These are phyloP conservation scores for Germaria angustata DNA, from an alignment of 2,888 invertebrate species.

Conservation along the genomic window DNA sequence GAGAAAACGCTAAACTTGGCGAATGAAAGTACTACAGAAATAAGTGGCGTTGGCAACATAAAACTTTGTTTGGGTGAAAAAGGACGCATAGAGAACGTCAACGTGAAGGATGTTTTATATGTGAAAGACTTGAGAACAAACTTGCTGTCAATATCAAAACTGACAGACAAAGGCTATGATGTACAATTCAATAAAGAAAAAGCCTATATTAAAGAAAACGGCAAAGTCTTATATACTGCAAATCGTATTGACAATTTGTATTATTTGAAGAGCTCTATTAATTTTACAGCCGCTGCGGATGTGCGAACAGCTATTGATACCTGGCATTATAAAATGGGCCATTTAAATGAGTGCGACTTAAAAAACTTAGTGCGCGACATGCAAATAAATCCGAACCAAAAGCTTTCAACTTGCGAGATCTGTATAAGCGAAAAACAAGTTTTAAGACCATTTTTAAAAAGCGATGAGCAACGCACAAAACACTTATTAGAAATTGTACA, in stretches of 20 bases:
- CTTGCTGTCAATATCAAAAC: too few relatives aligned
- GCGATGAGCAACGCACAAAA: neutral
- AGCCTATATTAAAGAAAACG: neutral
- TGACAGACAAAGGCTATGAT: too few relatives aligned
- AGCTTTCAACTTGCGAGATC: conserved; percentile 1
- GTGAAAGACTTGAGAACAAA: too few relatives aligned
- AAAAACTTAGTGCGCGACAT: conserved; percentile 8
- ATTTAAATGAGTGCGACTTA: conserved; percentile 36
- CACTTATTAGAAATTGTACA: too few relatives aligned
- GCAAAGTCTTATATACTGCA: too few relatives aligned
- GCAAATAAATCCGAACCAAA: neutral
- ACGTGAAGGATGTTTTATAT: neutral
- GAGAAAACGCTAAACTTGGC: too few relatives aligned
- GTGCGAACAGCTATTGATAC: neutral
- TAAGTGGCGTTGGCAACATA: too few relatives aligned
- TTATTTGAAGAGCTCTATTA: neutral
- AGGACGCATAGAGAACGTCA: too few relatives aligned
- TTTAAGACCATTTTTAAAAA: conserved; percentile 24
- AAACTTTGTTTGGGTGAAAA: too few relatives aligned
- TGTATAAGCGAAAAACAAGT: conserved; percentile 9
- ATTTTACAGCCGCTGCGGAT: neutral
- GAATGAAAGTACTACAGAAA: too few relatives aligned
- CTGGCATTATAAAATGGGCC: conserved; percentile 39
- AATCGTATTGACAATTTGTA: too few relatives aligned
- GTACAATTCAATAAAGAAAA: neutral